Percentiles rank a stretch among this genome's conserved stretches.
Conservation (phyloP, 2,797 vertebrate genomes). For the Meriones psammophilus region DNA sequence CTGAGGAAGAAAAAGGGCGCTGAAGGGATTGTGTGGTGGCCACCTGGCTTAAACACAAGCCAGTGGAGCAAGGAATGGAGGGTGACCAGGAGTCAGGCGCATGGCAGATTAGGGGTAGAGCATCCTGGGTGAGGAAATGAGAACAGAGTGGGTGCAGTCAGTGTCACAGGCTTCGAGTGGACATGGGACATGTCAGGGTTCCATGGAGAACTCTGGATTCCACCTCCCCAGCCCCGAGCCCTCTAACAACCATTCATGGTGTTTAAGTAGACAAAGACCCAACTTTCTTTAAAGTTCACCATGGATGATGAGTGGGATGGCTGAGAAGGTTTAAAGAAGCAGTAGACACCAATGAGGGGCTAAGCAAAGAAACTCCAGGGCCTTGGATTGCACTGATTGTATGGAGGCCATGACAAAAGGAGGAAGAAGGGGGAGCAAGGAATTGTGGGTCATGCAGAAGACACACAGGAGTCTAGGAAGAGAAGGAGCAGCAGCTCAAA, state of each 20-base stretch:
- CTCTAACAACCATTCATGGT: neutral
- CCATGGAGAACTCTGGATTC: neutral
- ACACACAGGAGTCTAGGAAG: neutral
- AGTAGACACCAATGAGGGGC: neutral
- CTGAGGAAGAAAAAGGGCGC: neutral
- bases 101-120: neutral
- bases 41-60: neutral
- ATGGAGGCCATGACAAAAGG: neutral
- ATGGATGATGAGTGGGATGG: rapidly evolving
- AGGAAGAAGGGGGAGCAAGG: rapidly evolving
- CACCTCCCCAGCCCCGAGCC: neutral
- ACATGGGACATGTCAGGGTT: neutral
- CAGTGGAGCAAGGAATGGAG: neutral
- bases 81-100: neutral
- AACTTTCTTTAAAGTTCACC: neutral
- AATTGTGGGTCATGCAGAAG: neutral
- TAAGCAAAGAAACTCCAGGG: too few relatives aligned
- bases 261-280: neutral
- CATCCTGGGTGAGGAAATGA: neutral
- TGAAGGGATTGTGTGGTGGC: neutral
- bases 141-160: neutral
- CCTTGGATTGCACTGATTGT: neutral
- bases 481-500: neutral
- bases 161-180: neutral
- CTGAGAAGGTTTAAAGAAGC: neutral